Base-by-base conservation (phyloP, 2,797 vertebrate species). In the Aldrovandia affinis region DNA sequence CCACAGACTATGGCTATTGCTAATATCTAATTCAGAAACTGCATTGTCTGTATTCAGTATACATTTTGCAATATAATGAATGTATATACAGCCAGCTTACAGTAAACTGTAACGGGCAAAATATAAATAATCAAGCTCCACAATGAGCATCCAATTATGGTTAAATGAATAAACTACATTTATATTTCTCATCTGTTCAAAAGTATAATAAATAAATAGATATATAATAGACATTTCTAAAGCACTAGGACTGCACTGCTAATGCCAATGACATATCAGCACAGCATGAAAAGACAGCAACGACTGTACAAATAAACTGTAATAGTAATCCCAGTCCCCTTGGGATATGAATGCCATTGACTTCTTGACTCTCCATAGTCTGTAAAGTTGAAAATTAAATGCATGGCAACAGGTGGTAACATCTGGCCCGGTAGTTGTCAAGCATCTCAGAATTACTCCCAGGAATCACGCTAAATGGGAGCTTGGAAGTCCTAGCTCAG, bases 361-460 rank as follows among this genome's bases (percentile, higher is more conserved):
- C n/a, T n/a, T n/a, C n/a, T n/a, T n/a, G n/a, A n/a, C n/a, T n/a
- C n/a, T n/a, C n/a, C n/a, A n/a, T n/a, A n/a, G n/a, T n/a, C n/a
- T n/a, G n/a, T n/a, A n/a, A n/a, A 3, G 10, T 28, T 42, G 57
- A 22, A 4, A 20, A 6, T 12, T 20, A 7, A 0, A 20, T 33
- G 3, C 10, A 12, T 20, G 61, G 75, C 8, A n/a, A 30, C 78
- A 84, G 50, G 83, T 57, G 78, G 83, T 25, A 80, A 55, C 63
- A 28, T 22, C 78, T 84, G 33, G 33, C 1, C 78, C 39, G n/a
- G n/a, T n/a, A n/a, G n/a, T n/a, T n/a, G n/a, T n/a, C n/a, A n/a
- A n/a, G n/a, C n/a, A n/a, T n/a, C n/a, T n/a, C n/a, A n/a, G n/a
- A n/a, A n/a, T n/a, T n/a, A n/a, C n/a, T n/a, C n/a, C n/a, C n/a